Conservation (phyloP, 2,888 invertebrate species). For the Cataglyphis albicans region DNA sequence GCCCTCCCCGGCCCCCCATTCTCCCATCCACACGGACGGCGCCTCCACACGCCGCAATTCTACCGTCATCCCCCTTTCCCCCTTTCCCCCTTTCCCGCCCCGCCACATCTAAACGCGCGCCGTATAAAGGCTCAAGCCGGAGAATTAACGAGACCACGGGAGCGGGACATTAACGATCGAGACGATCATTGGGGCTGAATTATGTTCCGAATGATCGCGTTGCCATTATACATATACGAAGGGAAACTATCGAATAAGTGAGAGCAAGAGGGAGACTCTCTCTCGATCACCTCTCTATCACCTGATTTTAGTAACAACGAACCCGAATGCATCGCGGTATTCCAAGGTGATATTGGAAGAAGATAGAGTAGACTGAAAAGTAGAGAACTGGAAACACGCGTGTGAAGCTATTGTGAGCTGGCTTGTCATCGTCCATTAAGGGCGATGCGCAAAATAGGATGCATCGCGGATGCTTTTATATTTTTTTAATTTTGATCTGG, state of each 20-base stretch:
- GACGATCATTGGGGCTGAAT: constrained; percentile 78
- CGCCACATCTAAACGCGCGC: constrained; percentile 36
- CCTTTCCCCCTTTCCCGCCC: neutral
- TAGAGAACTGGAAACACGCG: neutral
- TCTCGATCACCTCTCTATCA: constrained; percentile 32
- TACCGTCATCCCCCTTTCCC: constrained; percentile 31
- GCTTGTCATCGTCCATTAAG: constrained; percentile 10
- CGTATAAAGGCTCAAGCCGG: constrained; percentile 66
- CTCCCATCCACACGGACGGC: constrained; percentile 7
- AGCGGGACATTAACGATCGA: constrained; percentile 74
- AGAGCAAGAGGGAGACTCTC: constrained; percentile 36
- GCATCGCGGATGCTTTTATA: neutral
- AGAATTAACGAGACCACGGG: constrained; percentile 78
- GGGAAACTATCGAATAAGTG: constrained; percentile 45
- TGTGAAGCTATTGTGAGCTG: neutral
- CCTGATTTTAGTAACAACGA: constrained; percentile 51
- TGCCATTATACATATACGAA: constrained; percentile 59
- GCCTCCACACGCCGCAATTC: constrained; percentile 48
- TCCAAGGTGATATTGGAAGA: neutral
- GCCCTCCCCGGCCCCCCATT: neutral
- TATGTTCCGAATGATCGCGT: constrained; percentile 73
- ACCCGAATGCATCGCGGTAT: neutral
- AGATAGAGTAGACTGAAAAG: neutral
- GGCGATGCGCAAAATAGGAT: neutral
- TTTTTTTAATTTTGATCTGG: neutral